Evolutionary conservation across 1,140 invertebrate genomes (phyloP), one percentile per base, ranked within the genome.

Genomic region (Calephelis nemesis): DNA sequence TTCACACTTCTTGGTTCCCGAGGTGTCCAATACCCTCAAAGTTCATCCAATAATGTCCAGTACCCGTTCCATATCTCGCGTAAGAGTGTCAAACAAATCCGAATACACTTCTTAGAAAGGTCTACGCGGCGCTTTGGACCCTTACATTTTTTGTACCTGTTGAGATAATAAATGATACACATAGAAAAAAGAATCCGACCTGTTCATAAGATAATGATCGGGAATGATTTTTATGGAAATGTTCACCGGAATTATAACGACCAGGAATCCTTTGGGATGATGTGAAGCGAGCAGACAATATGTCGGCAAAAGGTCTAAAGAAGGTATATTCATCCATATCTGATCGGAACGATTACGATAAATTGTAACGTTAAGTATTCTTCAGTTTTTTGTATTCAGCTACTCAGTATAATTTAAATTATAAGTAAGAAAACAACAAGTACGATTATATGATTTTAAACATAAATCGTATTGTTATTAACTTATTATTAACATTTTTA

Each of bases 161-260:
- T 85, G 87, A 90, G 83, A 91, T 91, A 91, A 91, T 89, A 91
- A 91, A 91, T 88, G 88, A 91, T 87, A 84, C 82, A 78, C 79
- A 75, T 78, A 86, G 85, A 87, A 30, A 87, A 87, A 89, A 86
- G 76, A 83, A 83, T 85, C 84, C 84, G 86, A 91, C 88, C 88
- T 91, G 87, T 88, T 90, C 86, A 81, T 71, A 73, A 87, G 88
- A 91, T 91, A 91, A 89, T 81, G 81, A 91, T 91, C 88, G 67
- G 79, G 82, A 86, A 88, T 87, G 76, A 91, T 90, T 91, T 91
- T 91, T 91, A 91, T 91, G 87, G 87, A 88, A 91, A 91, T 88
- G 79, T 79, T 86, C 80, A 67, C 81, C 82, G 85, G 84, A 87
- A 91, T 90, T 85, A 88, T 91, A 88, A 88, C 76, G 80, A 87